Evolutionary conservation across 2,113 vertebrate species (phyloP), one percentile per base, ranked within the genome.

Genomic region (Rana temporaria): DNA sequence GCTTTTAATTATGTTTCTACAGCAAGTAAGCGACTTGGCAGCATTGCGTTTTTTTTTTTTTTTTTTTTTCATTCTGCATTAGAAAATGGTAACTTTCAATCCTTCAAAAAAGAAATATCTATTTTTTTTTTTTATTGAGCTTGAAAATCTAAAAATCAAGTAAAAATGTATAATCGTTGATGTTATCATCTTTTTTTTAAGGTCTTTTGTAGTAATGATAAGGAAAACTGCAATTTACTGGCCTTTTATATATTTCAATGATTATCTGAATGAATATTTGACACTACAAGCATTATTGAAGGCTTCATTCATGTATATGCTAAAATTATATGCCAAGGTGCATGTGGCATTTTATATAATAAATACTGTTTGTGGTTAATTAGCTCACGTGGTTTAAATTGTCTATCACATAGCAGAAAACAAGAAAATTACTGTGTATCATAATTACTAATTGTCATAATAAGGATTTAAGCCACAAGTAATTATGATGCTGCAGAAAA

Each of bases 1-100:
- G 55, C 76, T 83, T 83, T 83, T 83, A 83, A 83, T 83, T 83
- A 83, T 83, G 53, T 76, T 75, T 76, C 63, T 76, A 68, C 32
- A 64, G 81, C 72, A 66, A 24, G 72, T 68, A 68, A 67, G 52
- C 68, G 55, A 52, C 56, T 83, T 83, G 81, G 81, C 81, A 76
- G 81, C 34, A 42, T 60, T 26, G 53, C 4, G 34, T 38, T 19
- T 81, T 75, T 73, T 53, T 76, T n/a, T 38, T 19, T 81, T 75
- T 73, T 53, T 76, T 38, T 19, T 81, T 75, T 73, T 53, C 68
- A 59, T 68, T 62, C n/a, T 68, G 15, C 18, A 8, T 34, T n/a
- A 60, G 24, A 74, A 82, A 81, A 57, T 38, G 80, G 38, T 34
- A 74, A 62, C 34, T 19, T 67, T 26, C 80, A 66, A 38, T 57